phyloP scores from a whole-genome alignment of 1,140 invertebrate species.

The Camponotus floridanus region DNA sequence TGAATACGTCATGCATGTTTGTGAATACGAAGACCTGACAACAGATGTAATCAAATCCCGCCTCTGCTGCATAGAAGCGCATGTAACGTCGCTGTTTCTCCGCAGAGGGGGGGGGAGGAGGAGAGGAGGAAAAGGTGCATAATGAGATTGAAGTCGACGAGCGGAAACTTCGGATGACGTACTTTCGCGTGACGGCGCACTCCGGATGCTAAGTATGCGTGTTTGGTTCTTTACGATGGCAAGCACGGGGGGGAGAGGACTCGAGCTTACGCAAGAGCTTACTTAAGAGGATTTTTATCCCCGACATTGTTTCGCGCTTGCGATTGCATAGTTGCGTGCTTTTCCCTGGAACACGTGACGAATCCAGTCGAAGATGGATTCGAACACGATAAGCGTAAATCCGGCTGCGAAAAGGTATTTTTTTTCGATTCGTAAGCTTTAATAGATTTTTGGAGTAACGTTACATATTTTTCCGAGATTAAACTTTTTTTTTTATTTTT shows the following conservation, averaged over 20 bases:
- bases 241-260: background rate
- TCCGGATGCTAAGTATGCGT: background rate
- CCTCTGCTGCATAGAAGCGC: background rate
- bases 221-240: background rate
- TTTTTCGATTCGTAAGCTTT: background rate
- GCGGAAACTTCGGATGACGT: constrained; percentile 30
- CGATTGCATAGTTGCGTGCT: background rate
- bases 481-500: background rate
- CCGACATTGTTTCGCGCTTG: constrained; percentile 12
- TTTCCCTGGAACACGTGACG: background rate
- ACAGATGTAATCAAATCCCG: background rate
- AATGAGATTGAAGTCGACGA: constrained; percentile 41
- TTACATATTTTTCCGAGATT: background rate
- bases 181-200: background rate
- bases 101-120: background rate
- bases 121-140: background rate
- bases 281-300: constrained; percentile 48
- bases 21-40: background rate
- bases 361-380: background rate
- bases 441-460: background rate
- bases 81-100: constrained; percentile 2
- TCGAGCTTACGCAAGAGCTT: constrained; percentile 9
- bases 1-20: background rate
- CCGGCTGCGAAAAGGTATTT: no score
- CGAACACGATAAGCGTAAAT: background rate